Percentiles rank a stretch among this genome's conserved stretches.
Conservation (phyloP, 2,797 vertebrate species). For the Pantherophis vulpinus region DNA sequence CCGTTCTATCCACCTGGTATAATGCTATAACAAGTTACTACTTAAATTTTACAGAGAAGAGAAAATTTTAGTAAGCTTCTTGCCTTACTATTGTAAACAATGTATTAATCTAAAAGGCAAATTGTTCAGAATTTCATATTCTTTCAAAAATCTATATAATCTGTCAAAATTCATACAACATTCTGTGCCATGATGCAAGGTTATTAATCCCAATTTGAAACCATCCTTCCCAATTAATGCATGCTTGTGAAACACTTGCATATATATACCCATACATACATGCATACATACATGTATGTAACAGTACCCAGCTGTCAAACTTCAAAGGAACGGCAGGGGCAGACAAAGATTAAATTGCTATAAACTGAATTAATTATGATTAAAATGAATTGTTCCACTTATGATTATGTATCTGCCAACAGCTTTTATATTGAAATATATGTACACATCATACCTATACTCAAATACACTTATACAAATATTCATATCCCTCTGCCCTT, state of each 20-base stretch:
- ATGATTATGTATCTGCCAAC: background rate
- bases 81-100: background rate
- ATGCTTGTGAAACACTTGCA: background rate
- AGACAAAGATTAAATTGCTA: background rate
- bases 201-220: background rate
- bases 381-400: background rate
- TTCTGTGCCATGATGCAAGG: background rate
- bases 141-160: background rate
- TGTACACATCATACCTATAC: background rate
- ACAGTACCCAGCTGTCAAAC: background rate
- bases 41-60: background rate
- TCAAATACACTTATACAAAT: background rate
- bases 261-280: background rate
- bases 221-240: background rate
- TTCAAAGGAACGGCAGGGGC: background rate
- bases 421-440: background rate
- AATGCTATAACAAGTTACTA: background rate
- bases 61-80: background rate
- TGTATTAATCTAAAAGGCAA: background rate
- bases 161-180: background rate
- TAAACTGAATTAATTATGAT: background rate
- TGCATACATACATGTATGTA: background rate
- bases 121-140: background rate
- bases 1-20: background rate
- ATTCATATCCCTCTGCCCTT: background rate